These are phyloP conservation scores for Lanius collurio DNA, from an alignment of 2,113 vertebrate species.

Conservation along the genomic window DNA sequence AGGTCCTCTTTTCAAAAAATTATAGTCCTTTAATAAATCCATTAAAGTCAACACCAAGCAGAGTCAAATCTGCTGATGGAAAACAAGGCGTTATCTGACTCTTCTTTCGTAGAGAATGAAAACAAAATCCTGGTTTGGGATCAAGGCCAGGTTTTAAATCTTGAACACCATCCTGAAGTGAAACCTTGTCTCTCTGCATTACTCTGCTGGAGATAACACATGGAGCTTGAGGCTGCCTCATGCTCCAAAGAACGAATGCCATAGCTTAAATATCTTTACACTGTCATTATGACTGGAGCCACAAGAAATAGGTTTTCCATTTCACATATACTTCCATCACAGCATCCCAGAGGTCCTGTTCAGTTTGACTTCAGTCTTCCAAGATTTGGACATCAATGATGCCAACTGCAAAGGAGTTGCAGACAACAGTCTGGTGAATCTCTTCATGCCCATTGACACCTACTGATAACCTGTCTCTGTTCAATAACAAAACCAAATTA, in stretches of 20 bases:
- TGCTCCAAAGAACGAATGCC: not conserved
- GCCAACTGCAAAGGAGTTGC: not conserved
- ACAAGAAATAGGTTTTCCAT: not conserved
- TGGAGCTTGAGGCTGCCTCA: not conserved
- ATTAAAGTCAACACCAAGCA: not conserved
- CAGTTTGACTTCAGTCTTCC: not conserved
- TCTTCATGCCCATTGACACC: not conserved
- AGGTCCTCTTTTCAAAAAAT: not conserved
- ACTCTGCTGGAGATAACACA: not conserved
- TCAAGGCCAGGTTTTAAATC: not conserved
- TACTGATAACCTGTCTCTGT: not conserved
- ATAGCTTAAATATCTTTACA: not conserved
- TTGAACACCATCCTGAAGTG: not conserved
- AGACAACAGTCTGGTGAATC: not conserved
- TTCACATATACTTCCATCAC: not conserved
- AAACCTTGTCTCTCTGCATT: not conserved
- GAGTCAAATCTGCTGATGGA: not conserved
- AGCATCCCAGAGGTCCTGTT: not conserved
- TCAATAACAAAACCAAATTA: not conserved
- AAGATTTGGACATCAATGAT: not conserved
- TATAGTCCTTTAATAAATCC: not conserved
- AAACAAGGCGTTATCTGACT: not conserved
- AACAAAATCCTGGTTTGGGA: not conserved
- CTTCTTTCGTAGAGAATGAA: not conserved
- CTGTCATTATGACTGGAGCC: not conserved